Evolutionary conservation across 2,888 invertebrate species (phyloP), one percentile per base, ranked within the genome.

Genomic region (Deilephila porcellus): DNA sequence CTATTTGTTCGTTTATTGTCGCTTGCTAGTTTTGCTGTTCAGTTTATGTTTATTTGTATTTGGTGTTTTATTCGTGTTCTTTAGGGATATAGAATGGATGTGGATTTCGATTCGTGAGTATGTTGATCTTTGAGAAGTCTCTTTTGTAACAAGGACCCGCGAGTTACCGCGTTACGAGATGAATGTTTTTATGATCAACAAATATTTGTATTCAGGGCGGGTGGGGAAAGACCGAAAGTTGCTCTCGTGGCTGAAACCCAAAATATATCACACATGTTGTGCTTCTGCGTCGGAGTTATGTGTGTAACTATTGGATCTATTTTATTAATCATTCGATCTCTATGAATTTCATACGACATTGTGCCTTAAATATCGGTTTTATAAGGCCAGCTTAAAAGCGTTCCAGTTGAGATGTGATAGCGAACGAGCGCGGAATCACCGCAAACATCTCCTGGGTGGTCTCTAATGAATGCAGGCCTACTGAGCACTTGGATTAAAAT

Each of bases 401-500:
- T 45, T 52, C 20, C 14, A 67, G 20, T 25, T 25, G 45, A 34
- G 63, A 63, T 37, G 19, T 67, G 45, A 67, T 45, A 45, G 45
- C 25, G 52, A 67, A 52, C 45, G 25, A 25, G 25, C 67, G 17
- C 67, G 45, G 25, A 67, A 67, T 67, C 67, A 60, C 14, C 25
- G 25, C 34, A 37, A 14, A 60, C 71, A 63, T 71, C 52, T 29
- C 74, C 20, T 45, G 60, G 63, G 71, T 71, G 74, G 71, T 71
- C 71, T 59, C 71, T 67, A 72, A 74, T 72, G 64, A 71, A 74
- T 71, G 67, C 59, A 60, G 64, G 71, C 70, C 60, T 67, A 25
- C 67, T 67, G 71, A 74, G 60, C 59, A 74, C 67, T 71, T 37
- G 64, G 37, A 64, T 72, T 72, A 60, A 72, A 62, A 72, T 72